Evolutionary conservation across 2,888 invertebrate genomes (phyloP).

Genomic region (Lasioglossum marginatum): DNA sequence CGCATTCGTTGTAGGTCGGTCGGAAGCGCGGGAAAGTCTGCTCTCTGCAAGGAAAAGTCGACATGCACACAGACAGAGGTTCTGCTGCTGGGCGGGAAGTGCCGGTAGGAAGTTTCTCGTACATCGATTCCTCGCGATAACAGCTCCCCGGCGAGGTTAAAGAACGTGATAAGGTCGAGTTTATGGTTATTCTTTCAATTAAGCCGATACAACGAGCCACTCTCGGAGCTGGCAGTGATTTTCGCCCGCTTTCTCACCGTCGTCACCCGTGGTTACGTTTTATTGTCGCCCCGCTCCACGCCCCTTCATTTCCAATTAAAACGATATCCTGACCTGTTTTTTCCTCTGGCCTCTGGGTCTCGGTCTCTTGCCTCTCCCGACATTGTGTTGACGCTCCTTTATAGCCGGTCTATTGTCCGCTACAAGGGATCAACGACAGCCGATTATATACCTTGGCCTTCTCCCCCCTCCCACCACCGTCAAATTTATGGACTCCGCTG

Average conservation of each 20-base stretch:
- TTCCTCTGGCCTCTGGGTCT: slow-evolving; percentile 3
- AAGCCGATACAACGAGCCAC: slow-evolving; percentile 71
- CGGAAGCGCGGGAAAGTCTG: neutral
- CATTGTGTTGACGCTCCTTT: slow-evolving; percentile 34
- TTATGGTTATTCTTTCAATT: slow-evolving; percentile 77
- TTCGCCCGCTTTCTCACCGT: slow-evolving; percentile 46
- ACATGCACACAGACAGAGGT: neutral
- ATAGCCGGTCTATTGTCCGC: slow-evolving; percentile 24
- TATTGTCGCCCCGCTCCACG: slow-evolving; percentile 32
- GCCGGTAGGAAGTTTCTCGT: slow-evolving; percentile 29
- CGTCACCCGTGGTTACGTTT: slow-evolving; percentile 51
- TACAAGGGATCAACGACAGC: slow-evolving; percentile 18
- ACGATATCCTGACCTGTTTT: slow-evolving; percentile 55
- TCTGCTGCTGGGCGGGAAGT: neutral
- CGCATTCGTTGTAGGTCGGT: slow-evolving; percentile 47
- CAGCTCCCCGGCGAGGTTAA: slow-evolving; percentile 28
- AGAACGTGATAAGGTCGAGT: slow-evolving; percentile 68
- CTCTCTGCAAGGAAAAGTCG: neutral
- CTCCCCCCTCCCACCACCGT: neutral
- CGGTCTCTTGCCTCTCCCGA: neutral
- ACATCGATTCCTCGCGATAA: slow-evolving; percentile 51
- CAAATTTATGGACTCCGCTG: slow-evolving; percentile 10
- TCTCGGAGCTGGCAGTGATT: slow-evolving; percentile 63
- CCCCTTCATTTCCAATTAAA: slow-evolving; percentile 71
- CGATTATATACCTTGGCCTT: slow-evolving; percentile 17